These are phyloP conservation scores for Menidia menidia DNA, from an alignment of 2,797 vertebrate genomes.

Conservation along the genomic window DNA sequence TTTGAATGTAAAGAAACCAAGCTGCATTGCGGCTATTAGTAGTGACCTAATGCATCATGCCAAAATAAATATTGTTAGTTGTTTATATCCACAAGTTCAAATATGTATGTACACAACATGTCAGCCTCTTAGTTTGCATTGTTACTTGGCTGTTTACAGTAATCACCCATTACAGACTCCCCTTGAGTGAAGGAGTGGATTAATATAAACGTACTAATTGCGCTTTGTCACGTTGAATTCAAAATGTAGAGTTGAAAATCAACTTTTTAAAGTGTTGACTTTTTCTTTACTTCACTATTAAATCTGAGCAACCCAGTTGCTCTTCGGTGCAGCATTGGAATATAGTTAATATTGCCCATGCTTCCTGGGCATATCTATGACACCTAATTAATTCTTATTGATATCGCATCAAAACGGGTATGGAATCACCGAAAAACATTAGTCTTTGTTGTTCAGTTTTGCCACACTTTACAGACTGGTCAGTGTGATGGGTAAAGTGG, in stretches of 20 bases:
- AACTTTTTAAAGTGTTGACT: neutral
- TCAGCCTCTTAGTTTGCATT: neutral
- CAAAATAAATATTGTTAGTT: neutral
- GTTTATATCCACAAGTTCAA: no score
- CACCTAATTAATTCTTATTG: neutral
- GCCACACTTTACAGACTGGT: neutral
- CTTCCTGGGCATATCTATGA: neutral
- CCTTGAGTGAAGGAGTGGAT: neutral
- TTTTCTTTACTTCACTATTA: neutral
- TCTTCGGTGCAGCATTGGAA: neutral
- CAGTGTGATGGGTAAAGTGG: conserved; percentile 2
- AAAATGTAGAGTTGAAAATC: neutral
- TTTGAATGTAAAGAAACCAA: no score
- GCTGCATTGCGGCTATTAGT: neutral
- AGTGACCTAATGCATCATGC: neutral
- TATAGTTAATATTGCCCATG: neutral
- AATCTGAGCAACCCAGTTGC: neutral
- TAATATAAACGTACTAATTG: neutral
- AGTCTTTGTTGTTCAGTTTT: neutral
- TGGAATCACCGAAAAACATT: neutral
- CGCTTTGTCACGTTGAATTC: no score
- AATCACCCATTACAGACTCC: neutral
- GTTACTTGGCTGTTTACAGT: neutral
- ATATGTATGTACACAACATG: neutral
- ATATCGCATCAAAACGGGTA: neutral